These are phyloP conservation scores for Elegia similella DNA, from an alignment of 2,888 invertebrate species.

Conservation along the genomic window DNA sequence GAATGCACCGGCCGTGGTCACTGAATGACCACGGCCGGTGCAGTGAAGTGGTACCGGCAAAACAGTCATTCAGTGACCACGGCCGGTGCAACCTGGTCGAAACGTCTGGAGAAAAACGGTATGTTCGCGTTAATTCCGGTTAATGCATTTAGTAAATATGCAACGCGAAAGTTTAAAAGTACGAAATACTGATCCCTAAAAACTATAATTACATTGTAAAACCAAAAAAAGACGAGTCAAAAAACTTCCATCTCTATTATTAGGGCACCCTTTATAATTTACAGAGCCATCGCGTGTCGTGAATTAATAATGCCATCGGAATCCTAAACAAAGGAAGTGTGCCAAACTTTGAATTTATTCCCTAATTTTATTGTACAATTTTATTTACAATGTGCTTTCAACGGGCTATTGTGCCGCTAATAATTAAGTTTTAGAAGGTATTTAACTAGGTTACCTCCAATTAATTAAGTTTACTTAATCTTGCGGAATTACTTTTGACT, in stretches of 20 bases:
- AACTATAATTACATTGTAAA: no score
- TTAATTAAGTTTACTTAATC: neutral
- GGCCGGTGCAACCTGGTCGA: no score
- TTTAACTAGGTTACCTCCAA: neutral
- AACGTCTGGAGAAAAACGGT: no score
- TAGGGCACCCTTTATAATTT: constrained; percentile 6
- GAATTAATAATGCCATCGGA: constrained; percentile 12
- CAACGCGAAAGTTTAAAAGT: no score
- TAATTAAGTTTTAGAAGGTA: neutral
- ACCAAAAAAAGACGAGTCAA: neutral
- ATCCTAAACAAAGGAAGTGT: constrained; percentile 7
- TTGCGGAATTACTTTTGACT: neutral
- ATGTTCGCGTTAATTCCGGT: no score
- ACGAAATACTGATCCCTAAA: no score
- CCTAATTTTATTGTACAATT: constrained; percentile 5
- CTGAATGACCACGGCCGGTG: no score
- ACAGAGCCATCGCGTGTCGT: constrained; percentile 9
- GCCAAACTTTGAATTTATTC: constrained; percentile 7
- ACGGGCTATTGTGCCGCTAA: neutral
- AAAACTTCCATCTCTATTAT: neutral
- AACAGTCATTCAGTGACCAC: no score
- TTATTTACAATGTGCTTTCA: neutral
- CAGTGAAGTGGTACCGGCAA: no score
- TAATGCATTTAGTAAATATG: no score
- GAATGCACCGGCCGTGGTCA: no score